A percentile compares a stretch with the other conserved stretches of the same genome.
Conservation (phyloP, 1,140 invertebrate genomes). For the Drosophila orosa region DNA sequence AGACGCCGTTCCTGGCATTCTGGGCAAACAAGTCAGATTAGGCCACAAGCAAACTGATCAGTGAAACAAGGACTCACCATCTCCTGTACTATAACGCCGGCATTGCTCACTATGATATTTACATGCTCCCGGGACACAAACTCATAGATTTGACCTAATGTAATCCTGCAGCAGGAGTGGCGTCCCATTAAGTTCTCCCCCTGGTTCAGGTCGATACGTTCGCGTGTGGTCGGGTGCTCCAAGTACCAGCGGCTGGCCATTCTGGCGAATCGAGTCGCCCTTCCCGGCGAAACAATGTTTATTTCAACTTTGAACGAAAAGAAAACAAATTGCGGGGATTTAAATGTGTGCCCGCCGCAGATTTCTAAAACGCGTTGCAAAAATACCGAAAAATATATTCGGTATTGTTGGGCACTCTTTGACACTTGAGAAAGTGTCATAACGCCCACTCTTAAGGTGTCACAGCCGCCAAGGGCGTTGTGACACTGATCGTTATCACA, state of each 20-base stretch:
- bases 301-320: background rate
- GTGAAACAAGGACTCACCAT: conserved; percentile 26
- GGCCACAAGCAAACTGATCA: background rate
- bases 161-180: conserved; percentile 53
- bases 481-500: background rate
- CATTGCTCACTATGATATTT: conserved; percentile 37
- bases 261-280: background rate
- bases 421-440: background rate
- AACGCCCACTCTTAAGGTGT: background rate
- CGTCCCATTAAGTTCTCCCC: conserved; percentile 52
- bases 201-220: conserved; percentile 23
- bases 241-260: conserved; percentile 46
- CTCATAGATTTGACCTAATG: conserved; percentile 18
- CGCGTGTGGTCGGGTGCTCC: conserved; percentile 39
- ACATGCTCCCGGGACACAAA: conserved; percentile 62
- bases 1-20: conserved; percentile 55
- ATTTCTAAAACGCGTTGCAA: background rate
- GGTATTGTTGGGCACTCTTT: background rate
- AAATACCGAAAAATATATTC: background rate
- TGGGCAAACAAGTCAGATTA: background rate
- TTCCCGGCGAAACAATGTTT: background rate
- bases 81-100: conserved; percentile 18
- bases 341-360: background rate
- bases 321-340: conserved; percentile 3
- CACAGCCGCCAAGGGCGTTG: background rate